These are phyloP conservation scores for Rotaria magnacalcarata DNA, from an alignment of 2,888 invertebrate species.

Conservation along the genomic window DNA sequence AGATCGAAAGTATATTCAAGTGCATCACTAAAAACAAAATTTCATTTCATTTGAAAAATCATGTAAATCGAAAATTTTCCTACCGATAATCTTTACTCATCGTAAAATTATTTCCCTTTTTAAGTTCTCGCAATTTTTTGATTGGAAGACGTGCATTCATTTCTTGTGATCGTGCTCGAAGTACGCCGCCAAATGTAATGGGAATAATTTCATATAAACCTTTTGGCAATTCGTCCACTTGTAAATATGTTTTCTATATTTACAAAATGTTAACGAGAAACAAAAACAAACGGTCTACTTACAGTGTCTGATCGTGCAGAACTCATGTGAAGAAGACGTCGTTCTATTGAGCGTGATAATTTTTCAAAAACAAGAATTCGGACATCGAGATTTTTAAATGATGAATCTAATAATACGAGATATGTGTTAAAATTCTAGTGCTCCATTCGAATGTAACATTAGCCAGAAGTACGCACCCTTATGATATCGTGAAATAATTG, in stretches of 20 bases:
- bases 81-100: not conserved
- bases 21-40: not conserved
- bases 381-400: not conserved
- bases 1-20: not conserved
- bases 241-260: not conserved
- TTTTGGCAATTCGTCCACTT: not conserved
- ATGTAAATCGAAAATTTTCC: not conserved
- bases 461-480: not conserved
- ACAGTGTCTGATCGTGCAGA: not conserved
- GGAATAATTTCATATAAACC: slow-evolving; percentile 27
- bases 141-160: not conserved
- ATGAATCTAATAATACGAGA: not conserved
- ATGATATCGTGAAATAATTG: not conserved
- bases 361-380: not conserved
- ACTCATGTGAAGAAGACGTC: slow-evolving; percentile 12
- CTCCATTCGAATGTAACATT: no score
- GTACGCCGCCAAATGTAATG: not conserved
- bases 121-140: not conserved
- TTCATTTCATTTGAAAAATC: not conserved
- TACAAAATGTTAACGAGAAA: not conserved
- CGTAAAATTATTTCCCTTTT: not conserved
- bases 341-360: not conserved
- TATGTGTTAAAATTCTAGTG: no score
- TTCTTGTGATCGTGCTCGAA: not conserved
- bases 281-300: not conserved